phyloP scores from a whole-genome alignment of 2,113 vertebrate species.

The Zingel zingel region DNA sequence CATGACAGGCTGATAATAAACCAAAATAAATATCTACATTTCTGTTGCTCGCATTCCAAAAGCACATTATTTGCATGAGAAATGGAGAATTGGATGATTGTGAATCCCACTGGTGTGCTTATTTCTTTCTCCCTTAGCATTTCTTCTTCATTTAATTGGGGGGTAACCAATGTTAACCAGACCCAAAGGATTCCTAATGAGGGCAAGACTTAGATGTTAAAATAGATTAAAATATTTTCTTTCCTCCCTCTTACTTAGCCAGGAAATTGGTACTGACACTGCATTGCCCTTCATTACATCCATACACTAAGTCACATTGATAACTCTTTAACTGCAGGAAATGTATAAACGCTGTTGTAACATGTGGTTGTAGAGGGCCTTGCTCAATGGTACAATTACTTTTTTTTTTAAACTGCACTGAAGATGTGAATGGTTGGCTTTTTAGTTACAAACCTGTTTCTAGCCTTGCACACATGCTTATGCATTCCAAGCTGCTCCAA shows the following conservation, averaged over 20 bases:
- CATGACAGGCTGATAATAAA: slow-evolving; percentile 21
- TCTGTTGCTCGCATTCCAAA: slow-evolving; percentile 13
- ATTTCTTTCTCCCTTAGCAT: slow-evolving; percentile 23
- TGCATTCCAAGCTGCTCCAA: not conserved
- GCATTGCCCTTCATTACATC: slow-evolving; percentile 9
- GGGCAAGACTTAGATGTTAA: slow-evolving; percentile 42
- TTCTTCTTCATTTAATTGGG: slow-evolving; percentile 59
- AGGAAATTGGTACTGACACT: slow-evolving; percentile 4
- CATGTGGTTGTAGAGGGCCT: not conserved
- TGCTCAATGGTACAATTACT: not conserved
- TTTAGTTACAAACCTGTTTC: not conserved
- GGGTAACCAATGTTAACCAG: slow-evolving; percentile 53
- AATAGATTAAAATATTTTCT: slow-evolving; percentile 13
- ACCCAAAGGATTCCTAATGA: slow-evolving; percentile 59
- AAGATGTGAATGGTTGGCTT: not conserved
- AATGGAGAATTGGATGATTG: slow-evolving; percentile 23
- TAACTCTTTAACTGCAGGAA: not conserved
- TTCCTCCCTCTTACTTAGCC: not conserved
- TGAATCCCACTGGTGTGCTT: slow-evolving; percentile 42
- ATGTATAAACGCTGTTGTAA: not conserved
- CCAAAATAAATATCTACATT: slow-evolving; percentile 9
- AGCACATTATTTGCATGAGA: slow-evolving; percentile 37
- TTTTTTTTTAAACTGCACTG: not conserved
- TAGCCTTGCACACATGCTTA: not conserved
- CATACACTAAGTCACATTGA: not conserved